Conservation (phyloP, 2,113 vertebrate species). For the Amblyopsis rosae region DNA sequence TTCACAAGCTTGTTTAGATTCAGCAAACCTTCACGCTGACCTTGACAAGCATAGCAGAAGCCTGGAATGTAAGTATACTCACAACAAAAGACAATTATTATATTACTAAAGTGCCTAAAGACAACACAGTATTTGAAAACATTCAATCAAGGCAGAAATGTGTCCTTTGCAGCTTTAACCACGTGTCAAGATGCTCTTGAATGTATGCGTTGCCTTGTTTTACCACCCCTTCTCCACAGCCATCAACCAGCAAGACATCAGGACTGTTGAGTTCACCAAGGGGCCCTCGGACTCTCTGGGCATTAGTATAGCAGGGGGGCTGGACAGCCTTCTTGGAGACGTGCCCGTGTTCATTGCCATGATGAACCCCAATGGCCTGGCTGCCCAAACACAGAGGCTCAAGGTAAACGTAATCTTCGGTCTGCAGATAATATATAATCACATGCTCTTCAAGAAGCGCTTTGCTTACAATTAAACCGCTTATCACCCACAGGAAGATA, state of each 20-base stretch:
- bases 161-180: not conserved
- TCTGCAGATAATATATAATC: not conserved
- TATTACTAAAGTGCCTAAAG: not conserved
- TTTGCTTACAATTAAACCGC: too few species aligned
- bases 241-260: constrained; percentile 83
- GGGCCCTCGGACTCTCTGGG: constrained; percentile 87
- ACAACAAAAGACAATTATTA: not conserved
- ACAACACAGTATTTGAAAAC: too few species aligned
- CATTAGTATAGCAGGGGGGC: constrained; percentile 94
- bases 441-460: too few species aligned
- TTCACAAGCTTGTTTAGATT: constrained; percentile 70
- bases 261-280: constrained; percentile 92
- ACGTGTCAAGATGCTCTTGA: too few species aligned
- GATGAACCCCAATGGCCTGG: constrained; percentile 94
- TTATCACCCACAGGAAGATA: too few species aligned
- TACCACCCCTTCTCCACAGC: constrained; percentile 40
- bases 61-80: constrained; percentile 76
- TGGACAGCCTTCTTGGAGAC: constrained; percentile 94
- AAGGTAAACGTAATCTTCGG: constrained; percentile 75
- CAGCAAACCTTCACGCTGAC: constrained; percentile 68
- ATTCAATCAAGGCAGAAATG: too few species aligned
- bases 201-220: not conserved
- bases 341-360: constrained; percentile 98
- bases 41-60: constrained; percentile 73
- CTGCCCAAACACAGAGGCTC: constrained; percentile 93